Evolutionary conservation across 2,888 invertebrate genomes (phyloP).

Genomic region (Resseliella maxima): DNA sequence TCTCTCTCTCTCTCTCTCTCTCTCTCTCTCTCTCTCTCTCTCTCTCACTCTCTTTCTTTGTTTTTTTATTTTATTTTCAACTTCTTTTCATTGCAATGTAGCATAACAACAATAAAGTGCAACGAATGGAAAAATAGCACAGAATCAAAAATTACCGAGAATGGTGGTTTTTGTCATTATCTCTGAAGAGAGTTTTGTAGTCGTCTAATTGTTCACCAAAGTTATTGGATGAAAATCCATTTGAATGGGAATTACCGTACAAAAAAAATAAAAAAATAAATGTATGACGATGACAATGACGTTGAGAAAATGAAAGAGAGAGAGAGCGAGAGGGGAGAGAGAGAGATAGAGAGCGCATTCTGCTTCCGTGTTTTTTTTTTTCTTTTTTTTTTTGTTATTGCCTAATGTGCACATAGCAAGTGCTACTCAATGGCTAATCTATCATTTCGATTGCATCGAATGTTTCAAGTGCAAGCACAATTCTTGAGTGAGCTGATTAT

Average conservation of each 20-base stretch:
- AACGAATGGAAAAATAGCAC: not conserved
- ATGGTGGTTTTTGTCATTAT: not conserved
- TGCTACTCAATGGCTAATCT: slow-evolving; percentile 28
- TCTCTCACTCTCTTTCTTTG: too few relatives aligned
- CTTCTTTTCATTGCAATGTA: not conserved
- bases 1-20: too few relatives aligned
- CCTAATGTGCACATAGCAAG: slow-evolving; percentile 17
- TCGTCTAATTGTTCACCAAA: slow-evolving; percentile 29
- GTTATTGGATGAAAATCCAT: not conserved
- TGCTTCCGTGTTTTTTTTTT: slow-evolving; percentile 25
- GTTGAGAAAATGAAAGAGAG: too few relatives aligned
- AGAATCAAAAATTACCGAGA: slow-evolving; percentile 24
- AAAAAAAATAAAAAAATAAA: not conserved
- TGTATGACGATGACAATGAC: too few relatives aligned
- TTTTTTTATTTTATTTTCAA: too few relatives aligned
- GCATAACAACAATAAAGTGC: too few relatives aligned
- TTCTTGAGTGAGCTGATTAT: not conserved
- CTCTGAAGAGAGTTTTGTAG: not conserved
- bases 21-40: too few relatives aligned
- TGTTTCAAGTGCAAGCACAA: slow-evolving; percentile 14
- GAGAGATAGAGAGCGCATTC: not conserved
- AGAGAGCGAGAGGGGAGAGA: not conserved
- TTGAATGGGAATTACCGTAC: not conserved
- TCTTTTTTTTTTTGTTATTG: too few relatives aligned
- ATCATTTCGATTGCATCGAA: slow-evolving; percentile 48